Evolutionary conservation across 2,797 vertebrate species (phyloP).

Genomic region (Ibycter americanus): DNA sequence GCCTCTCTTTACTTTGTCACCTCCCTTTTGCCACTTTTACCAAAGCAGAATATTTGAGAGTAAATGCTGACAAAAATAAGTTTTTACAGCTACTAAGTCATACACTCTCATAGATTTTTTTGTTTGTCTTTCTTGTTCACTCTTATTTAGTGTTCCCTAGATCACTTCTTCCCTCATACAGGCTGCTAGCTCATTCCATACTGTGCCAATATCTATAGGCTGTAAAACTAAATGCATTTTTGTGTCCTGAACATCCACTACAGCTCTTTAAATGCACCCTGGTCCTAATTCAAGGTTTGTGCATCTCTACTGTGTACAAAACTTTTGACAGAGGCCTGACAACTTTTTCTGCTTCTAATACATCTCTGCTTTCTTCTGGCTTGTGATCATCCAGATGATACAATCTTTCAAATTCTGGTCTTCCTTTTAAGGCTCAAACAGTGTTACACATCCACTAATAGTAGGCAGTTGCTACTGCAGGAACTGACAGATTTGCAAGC

Average conservation of each 20-base stretch:
- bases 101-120: background rate
- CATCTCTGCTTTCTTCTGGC: background rate
- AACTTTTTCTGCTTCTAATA: background rate
- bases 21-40: background rate
- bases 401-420: background rate
- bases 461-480: background rate
- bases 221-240: background rate
- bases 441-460: background rate
- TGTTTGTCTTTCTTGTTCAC: background rate
- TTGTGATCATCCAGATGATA: background rate
- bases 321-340: background rate
- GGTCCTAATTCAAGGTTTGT: background rate
- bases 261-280: background rate
- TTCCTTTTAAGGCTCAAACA: background rate
- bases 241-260: background rate
- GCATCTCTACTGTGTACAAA: background rate
- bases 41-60: background rate
- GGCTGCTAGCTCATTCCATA: background rate
- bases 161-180: background rate
- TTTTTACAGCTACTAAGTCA: background rate
- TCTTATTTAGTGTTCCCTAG: background rate
- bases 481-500: background rate
- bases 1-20: background rate
- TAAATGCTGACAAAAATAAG: background rate
- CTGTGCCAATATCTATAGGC: background rate